Evolutionary conservation across 2,113 vertebrate species (phyloP).

Genomic region (Aspiorhynchus laticeps): DNA sequence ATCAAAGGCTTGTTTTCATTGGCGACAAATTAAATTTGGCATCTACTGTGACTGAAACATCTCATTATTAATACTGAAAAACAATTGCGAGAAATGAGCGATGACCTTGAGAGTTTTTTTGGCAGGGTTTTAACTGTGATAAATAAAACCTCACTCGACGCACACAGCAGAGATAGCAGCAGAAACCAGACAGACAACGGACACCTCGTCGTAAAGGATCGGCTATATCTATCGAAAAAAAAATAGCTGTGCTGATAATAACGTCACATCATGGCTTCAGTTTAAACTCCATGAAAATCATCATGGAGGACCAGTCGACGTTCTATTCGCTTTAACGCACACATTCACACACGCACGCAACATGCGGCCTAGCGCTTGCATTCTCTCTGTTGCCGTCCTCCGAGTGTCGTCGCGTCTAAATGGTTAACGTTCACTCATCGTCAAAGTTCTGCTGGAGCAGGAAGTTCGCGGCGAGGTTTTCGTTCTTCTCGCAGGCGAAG

Average conservation of each 20-base stretch:
- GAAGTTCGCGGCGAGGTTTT: constrained; percentile 80
- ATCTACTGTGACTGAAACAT: not conserved
- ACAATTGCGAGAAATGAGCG: not conserved
- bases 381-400: not conserved
- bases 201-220: constrained; percentile 49
- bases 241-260: constrained; percentile 42
- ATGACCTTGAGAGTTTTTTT: constrained; percentile 21
- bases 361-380: constrained; percentile 44
- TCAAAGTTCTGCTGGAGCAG: constrained; percentile 81
- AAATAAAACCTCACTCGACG: constrained; percentile 55
- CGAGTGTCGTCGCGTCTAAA: not conserved
- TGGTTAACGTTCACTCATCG: constrained; percentile 68
- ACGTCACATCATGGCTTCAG: constrained; percentile 51
- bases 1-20: no score
- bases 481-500: constrained; percentile 80
- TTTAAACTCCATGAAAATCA: constrained; percentile 35
- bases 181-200: constrained; percentile 53
- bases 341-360: constrained; percentile 39
- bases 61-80: not conserved
- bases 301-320: constrained; percentile 19
- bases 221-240: constrained; percentile 55
- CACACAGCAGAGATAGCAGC: constrained; percentile 65
- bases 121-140: constrained; percentile 47
- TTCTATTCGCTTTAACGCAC: constrained; percentile 3
- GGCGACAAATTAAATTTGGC: not conserved